These are phyloP conservation scores for Meteorus colon DNA, from an alignment of 2,888 invertebrate species.

Conservation along the genomic window DNA sequence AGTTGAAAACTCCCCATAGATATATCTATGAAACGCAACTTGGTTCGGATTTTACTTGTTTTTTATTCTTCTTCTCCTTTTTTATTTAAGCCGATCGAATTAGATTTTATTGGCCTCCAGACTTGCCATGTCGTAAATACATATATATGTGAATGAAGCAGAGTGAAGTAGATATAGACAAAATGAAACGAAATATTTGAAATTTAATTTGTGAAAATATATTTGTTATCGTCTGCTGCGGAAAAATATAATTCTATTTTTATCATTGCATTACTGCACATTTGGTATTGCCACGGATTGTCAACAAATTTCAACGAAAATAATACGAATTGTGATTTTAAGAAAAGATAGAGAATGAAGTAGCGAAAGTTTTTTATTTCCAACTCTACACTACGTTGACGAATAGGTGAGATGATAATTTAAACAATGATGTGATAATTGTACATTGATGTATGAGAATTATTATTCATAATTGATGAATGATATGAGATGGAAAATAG, in stretches of 20 bases:
- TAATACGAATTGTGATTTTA: no score
- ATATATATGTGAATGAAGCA: background rate
- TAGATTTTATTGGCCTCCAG: conserved; percentile 18
- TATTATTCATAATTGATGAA: no score
- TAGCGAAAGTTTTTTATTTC: no score
- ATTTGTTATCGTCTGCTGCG: background rate
- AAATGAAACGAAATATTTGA: background rate
- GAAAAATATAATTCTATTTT: background rate
- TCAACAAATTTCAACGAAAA: no score
- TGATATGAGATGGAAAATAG: no score
- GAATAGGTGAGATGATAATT: no score
- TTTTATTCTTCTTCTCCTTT: conserved; percentile 1
- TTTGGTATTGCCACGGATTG: no score
- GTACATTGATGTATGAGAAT: no score
- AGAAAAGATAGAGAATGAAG: no score
- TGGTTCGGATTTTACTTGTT: background rate
- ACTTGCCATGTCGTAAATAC: conserved; percentile 4
- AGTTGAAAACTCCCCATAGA: conserved; percentile 2
- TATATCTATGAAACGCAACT: conserved; percentile 4
- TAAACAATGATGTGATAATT: no score
- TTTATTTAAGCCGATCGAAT: conserved; percentile 17
- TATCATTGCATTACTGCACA: background rate
- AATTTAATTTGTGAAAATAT: background rate
- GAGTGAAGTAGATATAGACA: background rate
- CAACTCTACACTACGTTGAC: no score